Evolutionary conservation across 2,797 vertebrate species (phyloP).

Genomic region (Rhyacichthys aspro): DNA sequence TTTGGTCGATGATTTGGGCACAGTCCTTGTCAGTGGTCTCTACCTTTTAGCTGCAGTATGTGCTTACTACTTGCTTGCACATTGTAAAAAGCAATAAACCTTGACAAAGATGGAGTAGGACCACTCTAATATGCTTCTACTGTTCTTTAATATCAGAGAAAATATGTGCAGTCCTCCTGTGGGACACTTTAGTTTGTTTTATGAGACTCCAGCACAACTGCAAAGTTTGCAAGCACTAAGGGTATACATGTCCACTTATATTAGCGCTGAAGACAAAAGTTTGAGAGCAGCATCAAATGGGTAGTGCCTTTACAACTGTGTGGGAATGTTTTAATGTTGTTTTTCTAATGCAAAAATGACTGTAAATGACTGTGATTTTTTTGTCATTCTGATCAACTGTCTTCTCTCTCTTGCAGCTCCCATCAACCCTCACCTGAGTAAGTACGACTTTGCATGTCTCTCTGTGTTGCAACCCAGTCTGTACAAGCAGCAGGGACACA

Average conservation of each 20-base stretch:
- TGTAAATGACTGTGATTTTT: conserved; percentile 35
- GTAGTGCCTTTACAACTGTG: not conserved
- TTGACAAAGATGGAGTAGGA: conserved; percentile 6
- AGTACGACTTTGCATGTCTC: conserved; percentile 79
- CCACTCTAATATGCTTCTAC: conserved; percentile 22
- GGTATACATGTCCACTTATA: conserved; percentile 38
- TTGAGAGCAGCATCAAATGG: conserved; percentile 14
- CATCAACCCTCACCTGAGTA: conserved; percentile 97
- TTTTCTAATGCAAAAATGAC: conserved; percentile 1
- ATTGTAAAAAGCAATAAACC: conserved; percentile 12
- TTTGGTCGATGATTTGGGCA: conserved; percentile 8
- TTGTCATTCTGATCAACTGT: conserved; percentile 45
- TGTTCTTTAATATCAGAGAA: conserved; percentile 41
- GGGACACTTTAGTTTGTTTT: conserved; percentile 37
- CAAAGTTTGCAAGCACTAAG: conserved; percentile 12
- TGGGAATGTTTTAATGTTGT: conserved; percentile 11
- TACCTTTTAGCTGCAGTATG: not conserved
- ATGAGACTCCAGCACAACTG: conserved; percentile 17
- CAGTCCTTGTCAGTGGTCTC: not conserved
- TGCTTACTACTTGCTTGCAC: conserved; percentile 11
- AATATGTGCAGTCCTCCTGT: conserved; percentile 25
- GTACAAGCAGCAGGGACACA: conserved; percentile 27
- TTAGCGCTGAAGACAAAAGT: conserved; percentile 28
- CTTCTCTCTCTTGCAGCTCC: conserved; percentile 86
- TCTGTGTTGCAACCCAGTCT: conserved; percentile 23